These are phyloP conservation scores for Aphrophora alni DNA, from an alignment of 2,888 invertebrate species.

Conservation along the genomic window DNA sequence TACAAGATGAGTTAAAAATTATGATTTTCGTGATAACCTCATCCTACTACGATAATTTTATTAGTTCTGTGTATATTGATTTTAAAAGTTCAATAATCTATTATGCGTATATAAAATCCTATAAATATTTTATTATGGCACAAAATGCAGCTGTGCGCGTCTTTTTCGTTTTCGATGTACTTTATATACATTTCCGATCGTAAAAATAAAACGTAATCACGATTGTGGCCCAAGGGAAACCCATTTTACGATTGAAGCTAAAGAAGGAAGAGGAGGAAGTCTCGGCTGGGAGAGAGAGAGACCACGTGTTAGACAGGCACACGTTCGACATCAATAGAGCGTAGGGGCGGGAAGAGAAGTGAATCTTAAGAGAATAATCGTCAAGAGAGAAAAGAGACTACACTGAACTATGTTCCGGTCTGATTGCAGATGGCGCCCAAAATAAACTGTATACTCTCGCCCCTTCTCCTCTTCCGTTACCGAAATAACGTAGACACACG, in stretches of 20 bases:
- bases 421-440: slow-evolving; percentile 9
- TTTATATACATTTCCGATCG: slow-evolving; percentile 6
- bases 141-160: slow-evolving; percentile 4
- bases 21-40: not conserved
- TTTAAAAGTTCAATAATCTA: not conserved
- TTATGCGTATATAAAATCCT: not conserved
- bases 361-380: slow-evolving; percentile 2
- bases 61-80: not conserved
- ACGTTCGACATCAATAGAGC: not conserved
- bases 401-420: not conserved
- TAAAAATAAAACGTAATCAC: not conserved
- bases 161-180: not conserved
- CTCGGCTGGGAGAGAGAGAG: not conserved
- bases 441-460: not conserved
- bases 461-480: not conserved
- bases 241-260: not conserved
- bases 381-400: not conserved
- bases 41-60: not conserved
- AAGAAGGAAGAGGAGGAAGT: not conserved
- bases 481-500: not conserved
- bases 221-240: slow-evolving; percentile 2
- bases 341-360: not conserved
- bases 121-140: slow-evolving; percentile 5
- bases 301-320: slow-evolving; percentile 1
- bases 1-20: not conserved